Base-by-base conservation (phyloP, 2,113 vertebrate species). In the Myrmecobius fasciatus region DNA sequence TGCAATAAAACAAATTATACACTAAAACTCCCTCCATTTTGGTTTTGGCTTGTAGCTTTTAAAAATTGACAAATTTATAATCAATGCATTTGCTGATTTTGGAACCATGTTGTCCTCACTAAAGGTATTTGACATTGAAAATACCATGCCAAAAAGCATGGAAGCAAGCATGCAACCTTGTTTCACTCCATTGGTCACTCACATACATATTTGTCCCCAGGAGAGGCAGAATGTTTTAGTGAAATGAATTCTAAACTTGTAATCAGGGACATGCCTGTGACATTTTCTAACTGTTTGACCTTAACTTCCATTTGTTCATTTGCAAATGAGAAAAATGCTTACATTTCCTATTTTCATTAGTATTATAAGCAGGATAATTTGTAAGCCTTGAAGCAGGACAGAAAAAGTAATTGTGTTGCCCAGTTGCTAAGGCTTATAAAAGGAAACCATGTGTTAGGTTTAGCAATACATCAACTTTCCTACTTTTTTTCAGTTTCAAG, bases 401-500 rank as follows among this genome's bases (percentile, higher is more conserved):
- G 12, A 36, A 67, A 67, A 67, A n/a, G 12, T 67, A 17, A 67
- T 67, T n/a, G 31, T n/a, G 0, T 12, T 0, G 90, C 53, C 49
- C 52, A 36, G 91, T 51, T 89, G 26, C 25, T 89, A 94, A 95
- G 92, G 3, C 52, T 5, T 54, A 52, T 60, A 17, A n/a, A 25
- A 26, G 6, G 36, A 89, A 48, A 89, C 56, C 90, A 93, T 28
- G n/a, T 12, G 54, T 56, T 14, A 94, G 36, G 52, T 47, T 54
- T 43, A 60, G 36, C 8, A 94, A 94, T 22, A 90, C 56, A 75
- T 22, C 67, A 54, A 12, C 5, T 46, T 49, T 25, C 12, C 17
- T 91, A 93, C 36, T 60, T 93, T 93, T 12, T 60, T 47, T 94
- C 36, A 75, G 48, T 67, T 22, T 47, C 53, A 89, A 20, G 52